phyloP scores from a whole-genome alignment of 2,888 invertebrate species.

The Tiliacea citrago region DNA sequence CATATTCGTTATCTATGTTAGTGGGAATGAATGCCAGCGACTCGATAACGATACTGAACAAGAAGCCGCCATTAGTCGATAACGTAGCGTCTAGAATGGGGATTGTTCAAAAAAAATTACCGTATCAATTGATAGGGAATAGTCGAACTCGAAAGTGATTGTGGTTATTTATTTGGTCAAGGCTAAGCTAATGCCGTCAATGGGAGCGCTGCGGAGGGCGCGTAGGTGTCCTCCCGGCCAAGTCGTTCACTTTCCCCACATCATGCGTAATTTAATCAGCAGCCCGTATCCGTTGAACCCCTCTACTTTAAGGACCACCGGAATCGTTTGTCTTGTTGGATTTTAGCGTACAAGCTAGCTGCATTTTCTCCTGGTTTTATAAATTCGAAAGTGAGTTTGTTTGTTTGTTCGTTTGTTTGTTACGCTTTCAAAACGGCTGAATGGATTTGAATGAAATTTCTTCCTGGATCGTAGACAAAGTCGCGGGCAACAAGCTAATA shows the following conservation, averaged over 20 bases:
- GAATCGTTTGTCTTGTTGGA: slow-evolving; percentile 48
- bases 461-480: no score
- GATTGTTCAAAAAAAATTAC: slow-evolving; percentile 53
- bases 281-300: slow-evolving; percentile 83
- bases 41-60: slow-evolving; percentile 73
- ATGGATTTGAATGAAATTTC: no score
- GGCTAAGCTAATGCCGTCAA: slow-evolving; percentile 54
- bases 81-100: slow-evolving; percentile 58
- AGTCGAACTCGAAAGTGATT: slow-evolving; percentile 14
- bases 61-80: slow-evolving; percentile 61
- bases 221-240: slow-evolving; percentile 52
- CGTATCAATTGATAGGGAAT: slow-evolving; percentile 10
- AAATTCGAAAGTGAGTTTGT: no score
- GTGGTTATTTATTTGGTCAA: slow-evolving; percentile 45
- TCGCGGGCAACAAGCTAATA: no score
- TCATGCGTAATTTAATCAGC: slow-evolving; percentile 82
- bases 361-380: background rate
- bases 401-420: no score
- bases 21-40: slow-evolving; percentile 71
- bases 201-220: slow-evolving; percentile 44
- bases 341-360: slow-evolving; percentile 5
- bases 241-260: slow-evolving; percentile 71
- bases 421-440: no score
- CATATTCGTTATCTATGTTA: slow-evolving; percentile 74
- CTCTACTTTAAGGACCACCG: slow-evolving; percentile 73